Base-by-base conservation (phyloP, 2,888 invertebrate genomes). In the Polymixis lichenea region DNA sequence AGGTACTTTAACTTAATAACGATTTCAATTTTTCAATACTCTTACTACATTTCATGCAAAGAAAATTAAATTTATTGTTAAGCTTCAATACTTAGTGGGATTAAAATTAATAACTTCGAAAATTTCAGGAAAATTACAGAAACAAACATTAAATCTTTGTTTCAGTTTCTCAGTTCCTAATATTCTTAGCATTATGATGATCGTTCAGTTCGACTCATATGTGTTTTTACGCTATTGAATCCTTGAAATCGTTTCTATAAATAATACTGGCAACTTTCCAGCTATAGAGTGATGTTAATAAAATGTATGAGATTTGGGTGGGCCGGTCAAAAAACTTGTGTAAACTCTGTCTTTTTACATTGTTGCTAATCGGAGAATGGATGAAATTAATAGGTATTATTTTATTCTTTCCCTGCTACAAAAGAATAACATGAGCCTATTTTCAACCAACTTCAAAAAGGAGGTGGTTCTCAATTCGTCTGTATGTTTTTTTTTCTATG, bases 241-340 rank as follows among this genome's bases (percentile, higher is more conserved):
- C 92, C 92, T 92, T 92, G 92, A 92, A 90, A 90, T 88, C 83
- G 73, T 82, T 84, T 87, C 91, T 90, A 91, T 85, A 88, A 89
- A 92, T 92, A 92, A 75, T 25, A 46, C 89, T 92, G 92, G 92
- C 92, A 89, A 49, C 9, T 56, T 64, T 89, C 92, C 92, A 92
- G 87, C 70, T 22, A 82, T 80, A 87, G 87, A 90, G 88, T 86
- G 89, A 87, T 91, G 91, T 88, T 90, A 91, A 91, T 91, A 91
- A 92, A 92, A 91, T 90, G 89, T 89, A 89, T 87, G 87, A 87
- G 89, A 90, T 90, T 90, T 88, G 84, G 83, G 84, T 84, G 87
- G 85, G 77, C 80, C 87, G 90, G 91, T 89, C 89, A 86, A 88
- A 88, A 89, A 90, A 88, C 87, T 86, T 80, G 83, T 85, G 83